phyloP scores from a whole-genome alignment of 2,888 invertebrate genomes.

The Melipona bicolor region DNA sequence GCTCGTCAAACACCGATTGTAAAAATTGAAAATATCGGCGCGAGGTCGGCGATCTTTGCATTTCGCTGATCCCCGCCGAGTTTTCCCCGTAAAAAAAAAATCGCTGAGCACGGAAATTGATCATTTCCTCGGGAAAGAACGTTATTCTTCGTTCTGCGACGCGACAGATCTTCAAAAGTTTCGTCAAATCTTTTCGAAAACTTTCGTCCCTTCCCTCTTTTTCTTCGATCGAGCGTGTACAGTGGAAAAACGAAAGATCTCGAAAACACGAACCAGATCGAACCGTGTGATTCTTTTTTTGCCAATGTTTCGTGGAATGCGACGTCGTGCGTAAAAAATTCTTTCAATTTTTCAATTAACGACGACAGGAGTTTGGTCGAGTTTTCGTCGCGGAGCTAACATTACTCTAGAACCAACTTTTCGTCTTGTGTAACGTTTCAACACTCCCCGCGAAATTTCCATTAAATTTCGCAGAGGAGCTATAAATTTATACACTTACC shows the following conservation, averaged over 20 bases:
- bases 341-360: slow-evolving; percentile 41
- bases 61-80: slow-evolving; percentile 16
- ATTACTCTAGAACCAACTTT: slow-evolving; percentile 7
- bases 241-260: slow-evolving; percentile 3
- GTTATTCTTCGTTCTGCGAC: neutral
- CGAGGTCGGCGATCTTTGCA: slow-evolving; percentile 12
- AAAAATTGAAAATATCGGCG: slow-evolving; percentile 1
- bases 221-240: slow-evolving; percentile 16
- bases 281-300: neutral
- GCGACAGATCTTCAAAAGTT: slow-evolving; percentile 1
- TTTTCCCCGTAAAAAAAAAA: neutral
- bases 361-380: slow-evolving; percentile 30
- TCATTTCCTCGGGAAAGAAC: slow-evolving; percentile 1
- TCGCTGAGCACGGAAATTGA: slow-evolving; percentile 29
- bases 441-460: slow-evolving; percentile 42
- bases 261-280: neutral
- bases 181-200: neutral
- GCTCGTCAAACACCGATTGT: neutral
- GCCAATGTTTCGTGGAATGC: neutral
- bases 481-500: slow-evolving; percentile 67
- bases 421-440: slow-evolving; percentile 50
- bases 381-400: slow-evolving; percentile 34
- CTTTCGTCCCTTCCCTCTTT: neutral
- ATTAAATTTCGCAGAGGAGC: slow-evolving; percentile 38
- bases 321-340: slow-evolving; percentile 42